Conservation (phyloP, 2,113 vertebrate species). For the Elachura formosa region DNA sequence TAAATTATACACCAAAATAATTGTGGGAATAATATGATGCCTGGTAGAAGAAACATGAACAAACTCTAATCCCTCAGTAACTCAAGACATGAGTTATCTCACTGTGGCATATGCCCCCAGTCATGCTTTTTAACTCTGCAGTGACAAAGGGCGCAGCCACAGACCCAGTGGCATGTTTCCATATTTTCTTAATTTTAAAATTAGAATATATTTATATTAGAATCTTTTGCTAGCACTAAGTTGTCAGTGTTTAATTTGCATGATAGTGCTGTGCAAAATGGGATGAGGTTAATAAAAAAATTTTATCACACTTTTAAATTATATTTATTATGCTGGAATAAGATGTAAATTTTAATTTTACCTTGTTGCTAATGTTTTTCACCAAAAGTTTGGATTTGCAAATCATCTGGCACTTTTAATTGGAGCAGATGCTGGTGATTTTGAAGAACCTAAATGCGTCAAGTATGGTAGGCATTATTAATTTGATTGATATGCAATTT, state of each 20-base stretch:
- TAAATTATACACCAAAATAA: conserved; percentile 33
- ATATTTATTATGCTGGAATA: conserved; percentile 71
- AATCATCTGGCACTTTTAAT: conserved; percentile 78
- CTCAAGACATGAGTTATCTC: not conserved
- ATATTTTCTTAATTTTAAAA: conserved; percentile 32
- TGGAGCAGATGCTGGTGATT: conserved; percentile 71
- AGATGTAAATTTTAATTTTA: conserved; percentile 80
- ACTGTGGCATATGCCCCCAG: not conserved
- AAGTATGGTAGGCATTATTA: conserved; percentile 66
- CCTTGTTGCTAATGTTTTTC: conserved; percentile 73
- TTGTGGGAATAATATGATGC: not conserved
- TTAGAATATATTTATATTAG: conserved; percentile 35
- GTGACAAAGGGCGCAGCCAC: not conserved
- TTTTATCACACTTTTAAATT: conserved; percentile 77
- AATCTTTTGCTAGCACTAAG: conserved; percentile 45
- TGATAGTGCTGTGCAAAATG: conserved; percentile 57
- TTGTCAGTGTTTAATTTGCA: conserved; percentile 66
- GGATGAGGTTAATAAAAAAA: conserved; percentile 73
- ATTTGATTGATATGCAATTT: conserved; percentile 68
- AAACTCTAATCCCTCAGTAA: not conserved
- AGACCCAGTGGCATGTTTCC: not conserved
- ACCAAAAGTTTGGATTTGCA: conserved; percentile 71
- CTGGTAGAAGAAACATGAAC: not conserved
- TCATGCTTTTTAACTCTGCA: not conserved
- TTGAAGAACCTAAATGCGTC: conserved; percentile 57